Evolutionary conservation across 92 coral and sea anemone genomes (phyloP), one percentile per base, ranked within the genome.

Genomic region (Plumapathes pennacea): DNA sequence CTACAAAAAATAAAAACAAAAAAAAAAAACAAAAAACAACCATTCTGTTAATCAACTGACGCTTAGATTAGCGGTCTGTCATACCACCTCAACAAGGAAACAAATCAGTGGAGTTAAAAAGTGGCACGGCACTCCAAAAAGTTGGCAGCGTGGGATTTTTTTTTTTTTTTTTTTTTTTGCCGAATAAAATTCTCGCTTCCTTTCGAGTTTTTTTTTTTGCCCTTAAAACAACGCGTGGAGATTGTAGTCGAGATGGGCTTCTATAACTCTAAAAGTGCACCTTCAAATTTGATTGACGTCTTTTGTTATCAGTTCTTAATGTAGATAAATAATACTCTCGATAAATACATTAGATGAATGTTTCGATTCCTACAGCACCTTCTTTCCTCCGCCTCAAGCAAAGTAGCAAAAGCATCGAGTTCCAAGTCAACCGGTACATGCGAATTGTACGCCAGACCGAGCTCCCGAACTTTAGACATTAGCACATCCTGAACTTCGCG

Each of bases 361-460:
- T 18, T 44, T 6, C 20, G 17, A 18, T 44, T 18, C 8, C 6
- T 9, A 44, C 11, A 33, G 20, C 39, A 90, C 97, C 97, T 84
- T 67, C 85, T 75, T 59, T 90, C 97, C 42, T 90, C 97, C 3
- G 97, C 82, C 39, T 90, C 97, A 25, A 90, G 55, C 40, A 90
- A 64, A 10, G 97, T 89, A 23, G 90, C 89, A 64, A 90, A 89
- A 8, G 97, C 86, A 71, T 77, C 87, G 32, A 90, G 76, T 66
- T 90, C 97, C 23, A 90, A 63, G 15, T 90, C 96, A 32, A 90
- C 57, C 0, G 97, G 97, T 6, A 89, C 71, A 58, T 90, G 97
- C 26, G 90, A 84, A 71, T 81, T 90, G 72, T 90, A 90, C 5
- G 97, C 97, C 29, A 90, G 78, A 4, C 97, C 97, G 68, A 90